A percentile compares a stretch with the other conserved stretches of the same genome.
Evolutionary conservation across 2,113 vertebrate species (phyloP).

Genomic region (Rhinolophus sinicus): DNA sequence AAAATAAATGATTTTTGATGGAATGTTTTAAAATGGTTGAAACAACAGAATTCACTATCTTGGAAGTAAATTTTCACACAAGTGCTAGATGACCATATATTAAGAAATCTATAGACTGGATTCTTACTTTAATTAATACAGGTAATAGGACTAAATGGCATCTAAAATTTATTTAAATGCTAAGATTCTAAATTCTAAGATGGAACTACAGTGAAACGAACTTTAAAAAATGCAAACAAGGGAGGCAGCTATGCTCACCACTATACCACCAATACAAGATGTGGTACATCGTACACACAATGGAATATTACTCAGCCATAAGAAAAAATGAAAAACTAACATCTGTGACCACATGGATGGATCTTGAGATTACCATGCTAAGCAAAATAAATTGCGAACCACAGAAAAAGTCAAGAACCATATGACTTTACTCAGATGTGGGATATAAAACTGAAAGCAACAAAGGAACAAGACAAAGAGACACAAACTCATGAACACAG

Average conservation of each 20-base stretch:
- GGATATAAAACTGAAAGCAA: too few relatives aligned
- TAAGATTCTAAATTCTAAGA: conserved; percentile 19
- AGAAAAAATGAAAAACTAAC: too few relatives aligned
- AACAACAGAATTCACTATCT: neutral
- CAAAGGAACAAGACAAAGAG: too few relatives aligned
- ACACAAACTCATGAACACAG: too few relatives aligned
- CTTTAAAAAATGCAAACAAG: neutral
- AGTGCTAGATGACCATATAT: neutral
- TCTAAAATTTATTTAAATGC: neutral
- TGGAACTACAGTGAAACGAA: neutral
- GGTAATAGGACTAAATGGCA: neutral
- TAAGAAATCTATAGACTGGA: neutral
- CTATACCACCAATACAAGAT: accelerated
- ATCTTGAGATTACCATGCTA: too few relatives aligned
- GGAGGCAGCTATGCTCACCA: neutral
- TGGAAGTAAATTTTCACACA: conserved; percentile 12
- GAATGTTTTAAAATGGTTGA: neutral
- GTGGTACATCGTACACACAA: too few relatives aligned
- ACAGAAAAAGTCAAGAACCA: too few relatives aligned
- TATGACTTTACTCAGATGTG: too few relatives aligned
- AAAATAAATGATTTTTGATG: neutral
- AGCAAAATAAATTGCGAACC: too few relatives aligned
- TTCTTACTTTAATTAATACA: neutral
- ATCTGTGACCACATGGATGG: too few relatives aligned
- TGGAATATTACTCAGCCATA: too few relatives aligned